Base-by-base conservation (phyloP, 2,888 invertebrate genomes). In the Troides helena region DNA sequence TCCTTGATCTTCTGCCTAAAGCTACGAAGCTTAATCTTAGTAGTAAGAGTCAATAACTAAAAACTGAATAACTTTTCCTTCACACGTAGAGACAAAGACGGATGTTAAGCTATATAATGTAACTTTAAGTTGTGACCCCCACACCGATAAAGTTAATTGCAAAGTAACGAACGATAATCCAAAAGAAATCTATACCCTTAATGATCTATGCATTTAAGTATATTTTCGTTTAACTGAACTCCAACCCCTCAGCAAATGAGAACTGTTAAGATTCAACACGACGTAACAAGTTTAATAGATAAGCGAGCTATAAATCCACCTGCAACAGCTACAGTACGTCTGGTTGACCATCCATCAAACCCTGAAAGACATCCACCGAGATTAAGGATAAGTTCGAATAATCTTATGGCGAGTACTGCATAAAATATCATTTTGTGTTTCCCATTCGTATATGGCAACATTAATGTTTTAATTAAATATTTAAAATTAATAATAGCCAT, bases 361-460 rank as follows among this genome's bases (percentile, higher is more conserved):
- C 75, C 75, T 80, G 78, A 78, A 74, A 72, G 79, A 80, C 78
- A 75, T 79, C 78, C 78, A 85, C 84, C 81, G 83, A 46, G 65
- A 66, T 69, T 65, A 46, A 46, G 60, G 69, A n/a, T 39, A 60
- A 53, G 46, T 50, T 68, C 62, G 67, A 57, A 67, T 67, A 67
- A 68, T 68, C 58, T 68, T 62, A 10, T 58, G 17, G 57, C 62
- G 30, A 56, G 58, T 58, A 25, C 21, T 62, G 68, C 63, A 68
- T 68, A 68, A 68, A 68, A 68, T 68, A 68, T 68, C n/a, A 58
- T 43, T 67, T 39, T 62, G n/a, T 50, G 14, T 25, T 17, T 23
- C 18, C 12, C 36, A 21, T 56, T 56, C 14, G 21, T 56, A 56
- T n/a, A 56, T 56, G 56, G 56, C 56, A 56, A 56, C 56, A 56